Percentiles rank a stretch among this genome's conserved stretches.
phyloP scores from a whole-genome alignment of 2,797 vertebrate genomes.

The Malacoctenus gilli region DNA sequence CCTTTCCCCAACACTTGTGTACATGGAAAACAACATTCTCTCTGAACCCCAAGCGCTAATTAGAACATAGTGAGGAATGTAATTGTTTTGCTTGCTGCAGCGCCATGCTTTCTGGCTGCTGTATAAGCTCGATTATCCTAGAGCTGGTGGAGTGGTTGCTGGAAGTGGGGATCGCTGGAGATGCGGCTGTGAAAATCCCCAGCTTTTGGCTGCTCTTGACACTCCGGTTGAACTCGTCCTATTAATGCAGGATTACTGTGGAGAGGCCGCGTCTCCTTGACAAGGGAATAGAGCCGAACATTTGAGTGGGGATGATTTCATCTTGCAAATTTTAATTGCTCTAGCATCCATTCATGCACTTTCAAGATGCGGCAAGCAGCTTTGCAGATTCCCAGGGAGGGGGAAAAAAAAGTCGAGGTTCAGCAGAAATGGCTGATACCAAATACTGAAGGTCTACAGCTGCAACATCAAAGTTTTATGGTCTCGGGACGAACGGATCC shows the following conservation, averaged over 20 bases:
- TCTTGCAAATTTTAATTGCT: constrained; percentile 86
- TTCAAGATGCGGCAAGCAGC: constrained; percentile 66
- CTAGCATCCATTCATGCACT: constrained; percentile 67
- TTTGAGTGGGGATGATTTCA: constrained; percentile 83
- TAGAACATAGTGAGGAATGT: constrained; percentile 83
- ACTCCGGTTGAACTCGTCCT: constrained; percentile 90
- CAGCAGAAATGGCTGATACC: constrained; percentile 62
- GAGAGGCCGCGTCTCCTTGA: constrained; percentile 80
- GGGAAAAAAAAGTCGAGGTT: constrained; percentile 46
- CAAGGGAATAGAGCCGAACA: constrained; percentile 83
- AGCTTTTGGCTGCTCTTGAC: constrained; percentile 89
- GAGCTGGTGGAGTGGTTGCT: constrained; percentile 86
- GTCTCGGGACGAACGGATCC: constrained; percentile 49
- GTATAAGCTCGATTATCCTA: constrained; percentile 88
- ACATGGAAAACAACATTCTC: constrained; percentile 81
- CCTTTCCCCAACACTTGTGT: constrained; percentile 81
- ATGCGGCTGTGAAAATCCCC: constrained; percentile 88
- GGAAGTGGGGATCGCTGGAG: constrained; percentile 88
- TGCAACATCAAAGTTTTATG: constrained; percentile 64
- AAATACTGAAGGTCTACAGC: constrained; percentile 48
- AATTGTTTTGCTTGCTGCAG: constrained; percentile 57
- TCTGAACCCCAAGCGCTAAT: constrained; percentile 87
- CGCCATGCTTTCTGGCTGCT: constrained; percentile 55
- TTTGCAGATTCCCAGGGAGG: constrained; percentile 53
- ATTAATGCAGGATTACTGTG: constrained; percentile 88